These are phyloP conservation scores for Coenonympha glycerion DNA, from an alignment of 2,888 invertebrate genomes.

Conservation along the genomic window DNA sequence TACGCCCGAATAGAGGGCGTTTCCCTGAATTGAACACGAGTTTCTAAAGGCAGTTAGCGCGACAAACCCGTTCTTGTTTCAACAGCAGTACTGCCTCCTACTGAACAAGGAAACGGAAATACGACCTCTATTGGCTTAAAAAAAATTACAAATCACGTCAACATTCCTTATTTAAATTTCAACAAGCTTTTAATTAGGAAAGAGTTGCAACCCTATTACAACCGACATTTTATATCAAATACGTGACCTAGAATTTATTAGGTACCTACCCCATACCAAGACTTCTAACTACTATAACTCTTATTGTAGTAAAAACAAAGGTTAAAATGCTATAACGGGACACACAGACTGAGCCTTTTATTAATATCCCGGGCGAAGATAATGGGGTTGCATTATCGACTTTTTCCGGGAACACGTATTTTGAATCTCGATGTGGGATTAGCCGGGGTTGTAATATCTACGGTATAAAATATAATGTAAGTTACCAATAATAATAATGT, in stretches of 20 bases:
- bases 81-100: too few species aligned
- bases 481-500: too few species aligned
- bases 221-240: constrained; percentile 16
- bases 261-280: background rate
- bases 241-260: constrained; percentile 16
- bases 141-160: too few species aligned
- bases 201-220: background rate
- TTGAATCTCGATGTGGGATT: background rate
- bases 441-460: background rate
- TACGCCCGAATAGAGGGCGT: too few species aligned
- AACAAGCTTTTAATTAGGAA: background rate
- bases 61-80: too few species aligned
- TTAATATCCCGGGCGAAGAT: constrained; percentile 10
- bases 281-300: background rate
- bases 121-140: too few species aligned
- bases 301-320: constrained; percentile 5
- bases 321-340: constrained; percentile 1
- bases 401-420: background rate
- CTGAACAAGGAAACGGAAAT: too few species aligned
- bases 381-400: constrained; percentile 13
- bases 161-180: background rate
- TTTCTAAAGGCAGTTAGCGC: too few species aligned
- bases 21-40: too few species aligned
- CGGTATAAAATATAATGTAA: background rate
- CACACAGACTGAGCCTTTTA: constrained; percentile 2